Percentiles rank a stretch among this genome's conserved stretches.
These are phyloP conservation scores for Terrapene triunguis DNA, from an alignment of 2,113 vertebrate species.

Conservation along the genomic window DNA sequence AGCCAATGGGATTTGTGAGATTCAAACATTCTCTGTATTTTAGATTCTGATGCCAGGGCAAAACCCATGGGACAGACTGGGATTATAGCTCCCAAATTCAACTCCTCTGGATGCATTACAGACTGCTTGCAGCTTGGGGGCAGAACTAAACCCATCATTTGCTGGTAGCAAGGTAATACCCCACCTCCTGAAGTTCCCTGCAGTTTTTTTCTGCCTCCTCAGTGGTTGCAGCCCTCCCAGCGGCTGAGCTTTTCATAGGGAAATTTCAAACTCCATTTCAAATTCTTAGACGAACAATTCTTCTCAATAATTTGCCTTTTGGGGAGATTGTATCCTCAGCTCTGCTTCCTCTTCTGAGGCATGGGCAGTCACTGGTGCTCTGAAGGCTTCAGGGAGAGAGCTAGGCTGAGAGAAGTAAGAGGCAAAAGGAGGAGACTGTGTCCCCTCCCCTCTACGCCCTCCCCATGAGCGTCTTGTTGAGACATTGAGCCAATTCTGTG, in stretches of 20 bases:
- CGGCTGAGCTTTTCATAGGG: background rate
- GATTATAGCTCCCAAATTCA: background rate
- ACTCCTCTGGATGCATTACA: accelerated
- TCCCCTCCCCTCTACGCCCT: too few relatives aligned
- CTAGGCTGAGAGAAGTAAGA: background rate
- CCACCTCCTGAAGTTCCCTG: background rate
- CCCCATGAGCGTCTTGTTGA: background rate
- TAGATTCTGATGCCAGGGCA: accelerated
- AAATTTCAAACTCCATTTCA: background rate
- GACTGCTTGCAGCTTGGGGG: background rate
- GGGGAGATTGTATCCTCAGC: background rate
- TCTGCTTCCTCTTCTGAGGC: background rate
- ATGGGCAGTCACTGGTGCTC: background rate
- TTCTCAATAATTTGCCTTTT: background rate
- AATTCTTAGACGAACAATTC: background rate
- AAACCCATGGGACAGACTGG: background rate
- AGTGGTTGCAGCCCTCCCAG: accelerated
- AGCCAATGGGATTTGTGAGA: background rate
- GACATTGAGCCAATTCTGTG: background rate
- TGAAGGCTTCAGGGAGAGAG: background rate
- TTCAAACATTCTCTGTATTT: too few relatives aligned
- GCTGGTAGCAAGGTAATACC: too few relatives aligned
- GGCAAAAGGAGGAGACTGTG: background rate
- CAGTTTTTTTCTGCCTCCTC: accelerated
- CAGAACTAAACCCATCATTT: background rate